These are phyloP conservation scores for Limnothrissa miodon DNA, from an alignment of 2,113 vertebrate species.

Conservation along the genomic window DNA sequence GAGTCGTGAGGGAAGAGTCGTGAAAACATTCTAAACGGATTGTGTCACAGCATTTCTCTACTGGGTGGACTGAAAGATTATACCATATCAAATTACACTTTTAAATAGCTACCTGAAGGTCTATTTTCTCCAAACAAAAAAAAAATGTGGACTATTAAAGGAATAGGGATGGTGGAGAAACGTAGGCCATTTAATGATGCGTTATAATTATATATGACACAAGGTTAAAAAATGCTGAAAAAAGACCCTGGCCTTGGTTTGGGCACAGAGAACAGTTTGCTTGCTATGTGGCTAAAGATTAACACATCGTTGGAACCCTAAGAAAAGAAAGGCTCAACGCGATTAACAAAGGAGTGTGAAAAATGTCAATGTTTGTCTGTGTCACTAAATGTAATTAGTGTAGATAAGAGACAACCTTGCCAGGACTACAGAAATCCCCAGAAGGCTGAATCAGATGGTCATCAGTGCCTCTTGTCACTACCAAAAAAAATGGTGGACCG, in stretches of 20 bases:
- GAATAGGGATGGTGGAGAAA: background rate
- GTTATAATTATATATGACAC: background rate
- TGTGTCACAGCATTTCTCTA: background rate
- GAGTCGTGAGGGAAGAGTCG: slow-evolving; percentile 15
- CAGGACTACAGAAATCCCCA: background rate
- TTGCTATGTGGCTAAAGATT: slow-evolving; percentile 37
- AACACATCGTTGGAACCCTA: slow-evolving; percentile 15
- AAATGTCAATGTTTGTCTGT: slow-evolving; percentile 15
- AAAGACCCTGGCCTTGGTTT: background rate
- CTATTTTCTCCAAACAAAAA: background rate
- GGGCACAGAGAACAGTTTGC: background rate
- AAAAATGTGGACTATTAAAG: background rate
- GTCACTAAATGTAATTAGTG: slow-evolving; percentile 16
- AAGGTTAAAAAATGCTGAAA: background rate
- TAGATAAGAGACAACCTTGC: slow-evolving; percentile 1
- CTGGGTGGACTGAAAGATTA: background rate
- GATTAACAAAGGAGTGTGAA: slow-evolving; percentile 4
- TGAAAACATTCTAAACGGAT: background rate
- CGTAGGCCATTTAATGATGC: background rate
- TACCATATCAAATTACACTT: background rate
- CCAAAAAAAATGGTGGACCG: background rate
- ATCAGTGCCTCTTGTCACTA: background rate
- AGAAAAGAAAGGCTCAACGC: background rate
- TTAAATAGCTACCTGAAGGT: background rate
- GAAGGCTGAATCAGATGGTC: background rate